phyloP scores from a whole-genome alignment of 92 coral and sea anemone species.

The Micromussa lordhowensis region DNA sequence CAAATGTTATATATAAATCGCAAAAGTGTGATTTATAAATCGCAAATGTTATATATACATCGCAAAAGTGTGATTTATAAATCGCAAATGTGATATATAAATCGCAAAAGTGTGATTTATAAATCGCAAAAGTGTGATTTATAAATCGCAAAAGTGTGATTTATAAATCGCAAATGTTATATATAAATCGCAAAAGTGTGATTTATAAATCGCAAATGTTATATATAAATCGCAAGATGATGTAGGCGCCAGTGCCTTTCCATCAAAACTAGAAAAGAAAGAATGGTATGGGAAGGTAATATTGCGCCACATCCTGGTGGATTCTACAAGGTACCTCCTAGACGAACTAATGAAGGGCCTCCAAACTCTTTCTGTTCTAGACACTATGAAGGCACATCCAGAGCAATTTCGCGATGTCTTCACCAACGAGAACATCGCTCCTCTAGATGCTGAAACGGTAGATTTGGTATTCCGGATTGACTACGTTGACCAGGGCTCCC shows the following conservation, averaged over 20 bases:
- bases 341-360: conserved; percentile 64
- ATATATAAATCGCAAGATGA: too few species aligned
- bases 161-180: too few species aligned
- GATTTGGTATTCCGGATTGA: conserved; percentile 36
- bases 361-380: conserved; percentile 46
- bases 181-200: too few species aligned
- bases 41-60: too few species aligned
- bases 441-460: conserved; percentile 52
- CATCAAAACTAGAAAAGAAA: conserved; percentile 14
- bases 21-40: too few species aligned
- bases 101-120: too few species aligned
- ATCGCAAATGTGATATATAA: too few species aligned
- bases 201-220: too few species aligned
- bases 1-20: too few species aligned
- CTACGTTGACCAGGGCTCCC: conserved; percentile 60
- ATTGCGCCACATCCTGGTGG: conserved; percentile 40
- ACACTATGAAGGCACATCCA: conserved; percentile 28
- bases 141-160: too few species aligned
- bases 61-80: too few species aligned
- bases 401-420: conserved; percentile 57
- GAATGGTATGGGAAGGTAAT: not conserved
- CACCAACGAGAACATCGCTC: conserved; percentile 21
- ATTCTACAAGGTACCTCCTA: conserved; percentile 46
- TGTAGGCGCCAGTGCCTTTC: conserved; percentile 35
- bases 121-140: too few species aligned